Base-by-base conservation (phyloP, 53 echinoderm and acorn worm genomes). In the Apostichopus leukothele region DNA sequence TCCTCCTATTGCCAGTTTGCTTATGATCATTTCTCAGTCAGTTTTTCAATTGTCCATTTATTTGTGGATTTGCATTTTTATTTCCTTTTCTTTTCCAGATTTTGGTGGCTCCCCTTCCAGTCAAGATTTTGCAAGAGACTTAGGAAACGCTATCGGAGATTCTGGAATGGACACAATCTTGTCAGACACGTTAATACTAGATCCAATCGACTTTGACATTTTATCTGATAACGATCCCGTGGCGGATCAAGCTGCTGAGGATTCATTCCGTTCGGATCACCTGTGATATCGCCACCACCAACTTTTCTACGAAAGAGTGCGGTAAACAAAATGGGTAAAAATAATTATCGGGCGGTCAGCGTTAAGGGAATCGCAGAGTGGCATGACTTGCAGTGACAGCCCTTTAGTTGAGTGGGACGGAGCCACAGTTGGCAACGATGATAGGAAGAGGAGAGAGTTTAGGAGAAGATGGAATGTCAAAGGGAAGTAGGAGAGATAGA, bases 191-290 rank as follows among this genome's bases (percentile, higher is more conserved):
- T 78, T 95, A 53, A 96, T 91, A 86, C 76, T 98, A 51, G 98
- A 95, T 79, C 98, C 98, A 13, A 90, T 98, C 22, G 95, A 98
- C 83, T 92, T 95, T 92, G 94, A 98, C 83, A 95, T 98, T 92
- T 89, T 98, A 67, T 93, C 95, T 21, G 95, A 98, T 88, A 96
- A 98, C 83, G 93, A 98, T 89, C 77, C 94, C 57, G 93, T 98
- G 51, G 94, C 98, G 18, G 98, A 98, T 91, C 98, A 94, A 73
- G 93, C 95, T 61, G 94, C 95, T 19, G 98, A 98, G 81, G 98
- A 98, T 75, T 98, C 98, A 83, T 98, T 98, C 88, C 88, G 98
- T 73, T 91, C 92, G 73, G 98, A 98, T 87, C 91, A 94, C 76
- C 91, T 87, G 83, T 87, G 75, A 75, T 75, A 75, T 53, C 9